Conservation (phyloP, 2,797 vertebrate genomes). For the Silurus aristotelis region DNA sequence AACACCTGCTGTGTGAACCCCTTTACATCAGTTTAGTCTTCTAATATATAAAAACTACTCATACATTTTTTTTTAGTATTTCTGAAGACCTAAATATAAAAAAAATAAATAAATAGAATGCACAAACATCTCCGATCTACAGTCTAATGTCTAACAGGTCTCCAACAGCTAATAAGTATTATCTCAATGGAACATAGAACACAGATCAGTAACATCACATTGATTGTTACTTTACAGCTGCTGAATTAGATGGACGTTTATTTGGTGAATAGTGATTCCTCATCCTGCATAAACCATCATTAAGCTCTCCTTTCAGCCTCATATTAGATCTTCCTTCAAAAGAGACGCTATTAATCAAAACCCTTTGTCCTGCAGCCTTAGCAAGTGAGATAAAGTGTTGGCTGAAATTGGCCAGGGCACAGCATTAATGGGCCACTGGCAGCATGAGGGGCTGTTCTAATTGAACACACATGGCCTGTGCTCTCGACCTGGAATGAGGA, state of each 20-base stretch:
- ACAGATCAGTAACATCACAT: slow-evolving; percentile 24
- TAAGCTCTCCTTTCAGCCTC: slow-evolving; percentile 71
- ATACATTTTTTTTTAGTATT: too few relatives aligned
- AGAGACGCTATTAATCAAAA: slow-evolving; percentile 76
- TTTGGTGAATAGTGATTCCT: slow-evolving; percentile 52
- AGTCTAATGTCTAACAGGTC: slow-evolving; percentile 43
- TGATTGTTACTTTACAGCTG: slow-evolving; percentile 54
- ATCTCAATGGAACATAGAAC: slow-evolving; percentile 32
- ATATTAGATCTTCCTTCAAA: slow-evolving; percentile 69
- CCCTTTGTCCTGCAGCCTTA: slow-evolving; percentile 71
- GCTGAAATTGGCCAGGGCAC: slow-evolving; percentile 66
- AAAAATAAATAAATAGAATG: neutral
- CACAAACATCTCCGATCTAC: slow-evolving; percentile 26
- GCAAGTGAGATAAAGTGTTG: slow-evolving; percentile 70
- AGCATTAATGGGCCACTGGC: slow-evolving; percentile 38
- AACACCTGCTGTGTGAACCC: slow-evolving; percentile 1
- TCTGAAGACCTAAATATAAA: neutral
- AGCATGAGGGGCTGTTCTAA: slow-evolving; percentile 27
- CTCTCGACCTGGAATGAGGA: slow-evolving; percentile 12
- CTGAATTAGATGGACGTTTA: slow-evolving; percentile 49
- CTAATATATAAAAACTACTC: too few relatives aligned
- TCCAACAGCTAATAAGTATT: slow-evolving; percentile 43
- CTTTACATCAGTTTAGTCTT: slow-evolving; percentile 2
- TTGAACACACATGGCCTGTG: slow-evolving; percentile 37
- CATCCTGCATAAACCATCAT: slow-evolving; percentile 64